These are phyloP conservation scores for Polydrusus cervinus DNA, from an alignment of 2,888 invertebrate species.

Conservation along the genomic window DNA sequence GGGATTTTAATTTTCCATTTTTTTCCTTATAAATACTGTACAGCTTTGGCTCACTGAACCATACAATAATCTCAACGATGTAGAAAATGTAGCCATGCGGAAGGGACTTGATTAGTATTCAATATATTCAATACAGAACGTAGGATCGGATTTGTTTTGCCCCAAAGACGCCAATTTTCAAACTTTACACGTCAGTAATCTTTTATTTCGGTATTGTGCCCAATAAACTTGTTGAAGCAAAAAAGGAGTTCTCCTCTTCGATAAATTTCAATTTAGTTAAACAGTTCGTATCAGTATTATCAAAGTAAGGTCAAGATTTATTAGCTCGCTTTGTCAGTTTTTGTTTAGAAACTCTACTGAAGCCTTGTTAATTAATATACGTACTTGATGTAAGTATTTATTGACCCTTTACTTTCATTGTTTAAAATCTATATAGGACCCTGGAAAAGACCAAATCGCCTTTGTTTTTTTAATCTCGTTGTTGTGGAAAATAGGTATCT, in stretches of 20 bases:
- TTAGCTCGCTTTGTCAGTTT: no score
- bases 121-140: conserved; percentile 28
- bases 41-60: conserved; percentile 10
- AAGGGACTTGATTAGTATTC: conserved; percentile 31
- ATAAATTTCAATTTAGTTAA: conserved; percentile 6
- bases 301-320: no score
- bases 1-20: conserved; percentile 7
- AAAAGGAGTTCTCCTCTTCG: neutral
- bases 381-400: no score
- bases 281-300: neutral
- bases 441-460: no score
- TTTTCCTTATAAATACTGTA: conserved; percentile 15
- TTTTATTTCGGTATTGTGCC: conserved; percentile 11
- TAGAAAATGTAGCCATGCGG: conserved; percentile 16
- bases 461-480: no score
- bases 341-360: no score
- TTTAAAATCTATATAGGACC: no score
- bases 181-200: conserved; percentile 26
- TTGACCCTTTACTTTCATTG: no score
- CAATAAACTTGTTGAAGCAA: conserved; percentile 21
- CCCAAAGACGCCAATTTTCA: conserved; percentile 27
- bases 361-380: no score
- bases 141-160: conserved; percentile 29
- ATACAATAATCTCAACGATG: conserved; percentile 16
- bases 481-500: no score